phyloP scores from a whole-genome alignment of 1,140 invertebrate species.

The Drosophila ironensis region DNA sequence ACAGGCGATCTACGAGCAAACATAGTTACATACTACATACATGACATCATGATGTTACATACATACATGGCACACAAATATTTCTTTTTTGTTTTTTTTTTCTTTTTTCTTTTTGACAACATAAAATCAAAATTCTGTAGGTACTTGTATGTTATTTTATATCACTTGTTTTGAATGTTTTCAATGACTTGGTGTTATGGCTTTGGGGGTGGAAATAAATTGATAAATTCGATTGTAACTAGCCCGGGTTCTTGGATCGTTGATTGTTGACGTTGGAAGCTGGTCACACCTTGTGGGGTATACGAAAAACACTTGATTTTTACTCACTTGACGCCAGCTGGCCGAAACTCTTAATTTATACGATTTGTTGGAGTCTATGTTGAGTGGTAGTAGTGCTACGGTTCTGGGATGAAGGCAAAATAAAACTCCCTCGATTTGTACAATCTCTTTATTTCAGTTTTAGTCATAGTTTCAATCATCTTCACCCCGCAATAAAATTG shows the following conservation, averaged over 20 bases:
- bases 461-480: background rate
- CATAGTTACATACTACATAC: constrained; percentile 33
- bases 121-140: constrained; percentile 6
- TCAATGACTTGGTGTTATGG: background rate
- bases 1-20: constrained; percentile 25
- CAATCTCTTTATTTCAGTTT: constrained; percentile 27
- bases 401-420: constrained; percentile 4
- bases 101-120: background rate
- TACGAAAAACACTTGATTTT: background rate
- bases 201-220: background rate
- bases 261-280: background rate
- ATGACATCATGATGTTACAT: constrained; percentile 47
- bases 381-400: too few relatives aligned
- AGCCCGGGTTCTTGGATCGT: background rate
- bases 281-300: background rate
- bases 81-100: background rate
- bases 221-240: constrained; percentile 4
- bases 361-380: background rate
- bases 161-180: background rate
- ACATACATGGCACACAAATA: constrained; percentile 40
- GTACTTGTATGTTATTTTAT: background rate
- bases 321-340: constrained; percentile 24
- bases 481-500: background rate
- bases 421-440: constrained; percentile 41
- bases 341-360: background rate